Percentiles rank a stretch among this genome's conserved stretches.
These are phyloP conservation scores for Xanthorhoe designata DNA, from an alignment of 2,888 invertebrate genomes.

Conservation along the genomic window DNA sequence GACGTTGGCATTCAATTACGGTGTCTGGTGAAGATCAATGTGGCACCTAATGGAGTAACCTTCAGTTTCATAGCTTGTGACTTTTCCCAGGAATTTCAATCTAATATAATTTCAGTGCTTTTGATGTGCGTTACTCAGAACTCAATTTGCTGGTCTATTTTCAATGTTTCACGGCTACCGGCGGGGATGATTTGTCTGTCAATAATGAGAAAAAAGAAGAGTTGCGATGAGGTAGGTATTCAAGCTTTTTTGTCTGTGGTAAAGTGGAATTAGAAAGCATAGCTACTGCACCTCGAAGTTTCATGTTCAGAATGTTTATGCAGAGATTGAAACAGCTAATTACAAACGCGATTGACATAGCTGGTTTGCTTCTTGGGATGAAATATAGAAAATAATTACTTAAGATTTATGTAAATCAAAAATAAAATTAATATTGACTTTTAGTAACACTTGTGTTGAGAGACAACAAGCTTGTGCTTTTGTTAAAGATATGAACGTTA, in stretches of 20 bases:
- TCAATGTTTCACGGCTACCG: constrained; percentile 10
- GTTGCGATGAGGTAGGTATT: too few species aligned
- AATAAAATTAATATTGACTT: too few species aligned
- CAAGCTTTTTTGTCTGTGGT: too few species aligned
- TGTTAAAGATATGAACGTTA: too few species aligned
- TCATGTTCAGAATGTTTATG: constrained; percentile 17
- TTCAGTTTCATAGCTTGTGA: constrained; percentile 17
- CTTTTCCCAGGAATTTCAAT: constrained; percentile 15
- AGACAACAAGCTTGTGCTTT: too few species aligned
- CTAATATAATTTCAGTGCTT: constrained; percentile 18
- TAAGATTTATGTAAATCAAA: too few species aligned
- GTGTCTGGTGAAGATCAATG: constrained; percentile 34
- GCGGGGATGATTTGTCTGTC: constrained; percentile 2
- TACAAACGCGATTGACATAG: background rate
- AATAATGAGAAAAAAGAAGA: background rate
- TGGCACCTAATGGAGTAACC: constrained; percentile 21
- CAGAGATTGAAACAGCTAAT: constrained; percentile 8
- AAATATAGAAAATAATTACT: background rate
- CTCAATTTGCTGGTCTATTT: constrained; percentile 19
- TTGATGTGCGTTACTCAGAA: constrained; percentile 29
- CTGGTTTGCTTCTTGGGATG: constrained; percentile 11
- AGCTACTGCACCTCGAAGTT: constrained; percentile 7
- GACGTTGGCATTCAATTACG: constrained; percentile 24
- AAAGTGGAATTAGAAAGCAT: constrained; percentile 11
- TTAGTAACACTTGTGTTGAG: too few species aligned